phyloP scores from a whole-genome alignment of 2,113 vertebrate species.

The Cyanoderma ruficeps region DNA sequence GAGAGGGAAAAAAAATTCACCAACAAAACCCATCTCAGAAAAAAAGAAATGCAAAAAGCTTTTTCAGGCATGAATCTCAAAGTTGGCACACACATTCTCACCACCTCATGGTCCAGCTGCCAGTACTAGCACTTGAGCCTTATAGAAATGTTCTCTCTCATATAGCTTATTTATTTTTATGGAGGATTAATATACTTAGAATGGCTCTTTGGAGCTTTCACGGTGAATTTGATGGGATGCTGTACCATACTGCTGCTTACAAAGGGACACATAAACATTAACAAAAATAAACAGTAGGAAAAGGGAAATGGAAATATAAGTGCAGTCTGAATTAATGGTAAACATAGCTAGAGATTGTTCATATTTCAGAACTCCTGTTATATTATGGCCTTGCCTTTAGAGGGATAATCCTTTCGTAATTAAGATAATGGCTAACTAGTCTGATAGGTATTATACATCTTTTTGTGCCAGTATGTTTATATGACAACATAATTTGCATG shows the following conservation, averaged over 20 bases:
- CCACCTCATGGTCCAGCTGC: conserved; percentile 55
- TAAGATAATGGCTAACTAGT: conserved; percentile 44
- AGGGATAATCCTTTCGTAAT: conserved; percentile 41
- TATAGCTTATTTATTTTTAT: conserved; percentile 75
- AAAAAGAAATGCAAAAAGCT: background rate
- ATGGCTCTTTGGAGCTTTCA: conserved; percentile 56
- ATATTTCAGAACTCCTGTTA: conserved; percentile 41
- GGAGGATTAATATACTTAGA: conserved; percentile 70
- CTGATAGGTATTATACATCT: conserved; percentile 55
- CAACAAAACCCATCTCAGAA: background rate
- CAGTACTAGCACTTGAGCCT: background rate
- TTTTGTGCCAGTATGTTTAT: conserved; percentile 12
- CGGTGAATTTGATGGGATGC: conserved; percentile 36
- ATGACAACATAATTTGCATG: conserved; percentile 59
- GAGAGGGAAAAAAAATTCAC: background rate
- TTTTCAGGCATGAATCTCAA: conserved; percentile 21
- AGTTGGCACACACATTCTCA: background rate
- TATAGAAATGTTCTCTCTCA: conserved; percentile 26
- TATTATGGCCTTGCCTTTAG: conserved; percentile 19
- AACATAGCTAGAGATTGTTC: conserved; percentile 31
- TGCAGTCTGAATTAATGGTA: conserved; percentile 36
- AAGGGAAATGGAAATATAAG: conserved; percentile 39
- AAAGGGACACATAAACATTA: conserved; percentile 59
- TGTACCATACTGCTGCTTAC: conserved; percentile 8
- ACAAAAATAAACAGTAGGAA: conserved; percentile 55